Evolutionary conservation across 2,113 vertebrate species (phyloP).

Genomic region (Bucco capensis): DNA sequence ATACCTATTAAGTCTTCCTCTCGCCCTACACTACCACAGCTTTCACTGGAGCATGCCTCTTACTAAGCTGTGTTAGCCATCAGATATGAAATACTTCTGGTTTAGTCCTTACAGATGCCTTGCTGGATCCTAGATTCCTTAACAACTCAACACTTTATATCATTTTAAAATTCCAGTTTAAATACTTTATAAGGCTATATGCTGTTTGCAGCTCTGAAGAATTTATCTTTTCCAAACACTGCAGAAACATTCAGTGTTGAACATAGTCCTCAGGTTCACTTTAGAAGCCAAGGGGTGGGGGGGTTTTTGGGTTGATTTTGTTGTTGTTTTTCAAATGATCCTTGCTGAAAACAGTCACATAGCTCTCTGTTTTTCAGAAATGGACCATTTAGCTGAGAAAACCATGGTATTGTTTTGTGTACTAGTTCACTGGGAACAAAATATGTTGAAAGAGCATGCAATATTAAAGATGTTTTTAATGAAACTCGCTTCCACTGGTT

Average conservation of each 20-base stretch:
- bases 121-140: background rate
- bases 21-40: background rate
- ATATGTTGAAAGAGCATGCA: background rate
- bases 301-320: background rate
- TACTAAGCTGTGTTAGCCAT: no score
- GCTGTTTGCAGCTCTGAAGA: background rate
- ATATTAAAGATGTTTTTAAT: background rate
- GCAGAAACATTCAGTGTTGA: background rate
- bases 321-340: background rate
- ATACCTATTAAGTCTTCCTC: background rate
- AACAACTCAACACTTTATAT: background rate
- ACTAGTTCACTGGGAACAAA: background rate
- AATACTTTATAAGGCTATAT: background rate
- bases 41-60: background rate
- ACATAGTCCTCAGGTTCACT: background rate
- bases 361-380: background rate
- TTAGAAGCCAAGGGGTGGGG: background rate
- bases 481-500: background rate
- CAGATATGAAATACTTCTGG: no score
- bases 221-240: fast-evolving
- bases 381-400: background rate
- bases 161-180: background rate
- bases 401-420: background rate
- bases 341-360: background rate
- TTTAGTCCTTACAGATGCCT: no score